phyloP scores from a whole-genome alignment of 1,140 invertebrate genomes.

The Matsumurasca onukii region DNA sequence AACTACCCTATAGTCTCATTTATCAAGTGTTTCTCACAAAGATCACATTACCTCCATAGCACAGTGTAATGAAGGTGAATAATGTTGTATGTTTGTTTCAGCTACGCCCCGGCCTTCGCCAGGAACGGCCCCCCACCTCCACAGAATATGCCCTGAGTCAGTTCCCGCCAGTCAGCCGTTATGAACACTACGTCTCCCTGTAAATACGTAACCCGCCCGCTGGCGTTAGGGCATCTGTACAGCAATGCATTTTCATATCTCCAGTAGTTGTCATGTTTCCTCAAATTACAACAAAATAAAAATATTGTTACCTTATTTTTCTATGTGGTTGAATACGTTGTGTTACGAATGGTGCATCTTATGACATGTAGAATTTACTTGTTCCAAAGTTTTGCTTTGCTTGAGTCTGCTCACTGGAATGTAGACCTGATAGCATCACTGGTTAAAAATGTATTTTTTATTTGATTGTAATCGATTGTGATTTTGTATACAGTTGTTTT shows the following conservation, averaged over 20 bases:
- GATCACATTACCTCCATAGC: neutral
- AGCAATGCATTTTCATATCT: conserved; percentile 15
- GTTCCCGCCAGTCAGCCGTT: conserved; percentile 10
- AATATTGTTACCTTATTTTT: conserved; percentile 21
- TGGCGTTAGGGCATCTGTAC: neutral
- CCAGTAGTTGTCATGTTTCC: neutral
- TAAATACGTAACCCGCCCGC: conserved; percentile 1
- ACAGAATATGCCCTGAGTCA: neutral
- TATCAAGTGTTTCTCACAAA: neutral
- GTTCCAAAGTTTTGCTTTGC: neutral
- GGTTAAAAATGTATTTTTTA: neutral
- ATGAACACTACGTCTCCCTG: neutral
- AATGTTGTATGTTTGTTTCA: neutral
- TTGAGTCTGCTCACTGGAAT: neutral
- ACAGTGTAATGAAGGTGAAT: neutral
- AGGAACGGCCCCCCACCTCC: neutral
- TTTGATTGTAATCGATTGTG: conserved; percentile 20
- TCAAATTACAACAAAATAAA: neutral
- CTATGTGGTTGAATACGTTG: neutral
- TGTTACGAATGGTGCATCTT: conserved; percentile 9
- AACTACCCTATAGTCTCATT: neutral
- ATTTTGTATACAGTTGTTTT: conserved; percentile 31
- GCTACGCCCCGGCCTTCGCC: neutral
- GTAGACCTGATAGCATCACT: conserved; percentile 5
- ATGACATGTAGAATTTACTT: neutral